phyloP scores from a whole-genome alignment of 1,140 invertebrate species.

The Lerema accius region DNA sequence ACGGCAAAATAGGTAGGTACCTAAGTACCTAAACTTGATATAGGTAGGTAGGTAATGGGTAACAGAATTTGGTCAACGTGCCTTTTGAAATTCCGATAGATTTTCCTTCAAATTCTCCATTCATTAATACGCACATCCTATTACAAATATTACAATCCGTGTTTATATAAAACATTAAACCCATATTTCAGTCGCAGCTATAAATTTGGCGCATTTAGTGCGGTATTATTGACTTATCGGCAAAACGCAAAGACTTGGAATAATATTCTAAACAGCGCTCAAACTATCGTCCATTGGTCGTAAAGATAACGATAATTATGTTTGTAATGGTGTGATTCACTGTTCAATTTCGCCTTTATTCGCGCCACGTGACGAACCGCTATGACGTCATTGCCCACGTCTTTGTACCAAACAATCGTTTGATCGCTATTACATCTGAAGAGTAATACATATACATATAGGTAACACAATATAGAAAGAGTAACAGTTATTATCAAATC shows the following conservation, averaged over 20 bases:
- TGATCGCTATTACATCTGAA: background rate
- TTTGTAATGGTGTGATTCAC: slow-evolving; percentile 66
- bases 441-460: too few species aligned
- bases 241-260: slow-evolving; percentile 35
- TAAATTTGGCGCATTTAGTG: slow-evolving; percentile 18
- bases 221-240: slow-evolving; percentile 28
- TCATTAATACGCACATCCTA: too few species aligned
- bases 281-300: slow-evolving; percentile 62
- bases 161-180: too few species aligned
- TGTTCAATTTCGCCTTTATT: slow-evolving; percentile 45
- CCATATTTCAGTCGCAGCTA: slow-evolving; percentile 1
- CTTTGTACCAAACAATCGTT: slow-evolving; percentile 8
- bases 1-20: too few species aligned
- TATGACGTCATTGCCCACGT: slow-evolving; percentile 48
- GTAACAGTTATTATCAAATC: too few species aligned
- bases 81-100: too few species aligned
- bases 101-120: too few species aligned
- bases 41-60: too few species aligned
- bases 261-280: slow-evolving; percentile 43
- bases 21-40: too few species aligned
- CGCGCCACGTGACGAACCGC: slow-evolving; percentile 46
- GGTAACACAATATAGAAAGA: too few species aligned
- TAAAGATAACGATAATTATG: slow-evolving; percentile 74
- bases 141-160: too few species aligned
- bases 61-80: too few species aligned